Conservation (phyloP, 2,888 invertebrate genomes). For the Bellardia pandia region DNA sequence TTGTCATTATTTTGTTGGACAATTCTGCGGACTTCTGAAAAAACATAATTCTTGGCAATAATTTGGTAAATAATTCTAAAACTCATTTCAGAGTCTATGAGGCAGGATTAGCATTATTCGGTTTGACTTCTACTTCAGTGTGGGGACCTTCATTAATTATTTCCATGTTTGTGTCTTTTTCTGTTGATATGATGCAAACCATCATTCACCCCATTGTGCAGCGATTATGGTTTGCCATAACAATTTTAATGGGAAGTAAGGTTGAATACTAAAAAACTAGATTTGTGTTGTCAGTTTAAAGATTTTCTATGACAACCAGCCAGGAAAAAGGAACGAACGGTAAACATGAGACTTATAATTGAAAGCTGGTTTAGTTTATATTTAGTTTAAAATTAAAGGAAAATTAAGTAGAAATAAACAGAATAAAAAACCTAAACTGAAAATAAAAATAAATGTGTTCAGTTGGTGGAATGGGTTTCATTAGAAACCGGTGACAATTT, state of each 20-base stretch:
- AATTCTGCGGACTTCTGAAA: too few species aligned
- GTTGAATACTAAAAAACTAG: slow-evolving; percentile 30
- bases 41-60: too few species aligned
- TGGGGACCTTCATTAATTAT: too few species aligned
- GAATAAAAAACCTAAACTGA: background rate
- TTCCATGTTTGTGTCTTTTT: background rate
- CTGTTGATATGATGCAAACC: background rate
- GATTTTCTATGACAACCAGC: slow-evolving; percentile 8
- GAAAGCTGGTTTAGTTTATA: slow-evolving; percentile 59
- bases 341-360: slow-evolving; percentile 40
- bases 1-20: too few species aligned
- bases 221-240: slow-evolving; percentile 19
- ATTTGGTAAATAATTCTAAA: too few species aligned
- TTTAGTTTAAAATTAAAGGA: slow-evolving; percentile 13
- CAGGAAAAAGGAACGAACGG: slow-evolving; percentile 25
- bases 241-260: background rate
- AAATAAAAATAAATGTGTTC: background rate
- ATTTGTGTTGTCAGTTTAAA: slow-evolving; percentile 17
- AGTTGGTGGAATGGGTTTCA: slow-evolving; percentile 25
- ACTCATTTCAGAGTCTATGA: too few species aligned
- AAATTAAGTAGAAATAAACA: background rate
- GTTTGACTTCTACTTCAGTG: too few species aligned
- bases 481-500: slow-evolving; percentile 60
- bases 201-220: slow-evolving; percentile 15
- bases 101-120: too few species aligned